Percentiles rank a stretch among this genome's conserved stretches.
These are phyloP conservation scores for Cosmorhoe ocellata DNA, from an alignment of 2,888 invertebrate genomes.

Conservation along the genomic window DNA sequence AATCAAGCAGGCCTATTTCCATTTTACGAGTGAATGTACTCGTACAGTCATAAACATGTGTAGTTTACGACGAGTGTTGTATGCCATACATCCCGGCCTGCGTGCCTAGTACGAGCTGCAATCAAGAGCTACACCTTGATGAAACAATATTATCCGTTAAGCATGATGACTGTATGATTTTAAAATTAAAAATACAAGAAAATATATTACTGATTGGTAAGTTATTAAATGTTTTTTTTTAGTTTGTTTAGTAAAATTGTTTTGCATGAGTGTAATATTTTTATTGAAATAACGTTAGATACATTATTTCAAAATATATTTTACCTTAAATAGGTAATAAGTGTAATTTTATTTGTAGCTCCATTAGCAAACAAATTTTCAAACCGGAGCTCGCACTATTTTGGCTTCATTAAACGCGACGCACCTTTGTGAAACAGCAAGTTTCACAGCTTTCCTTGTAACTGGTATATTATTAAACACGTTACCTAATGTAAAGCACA, in stretches of 20 bases:
- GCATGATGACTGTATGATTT: no score
- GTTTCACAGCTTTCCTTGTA: constrained; percentile 15
- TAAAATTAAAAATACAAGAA: no score
- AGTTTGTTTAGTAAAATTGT: no score
- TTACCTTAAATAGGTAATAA: no score
- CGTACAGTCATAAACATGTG: constrained; percentile 59
- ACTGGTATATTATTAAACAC: constrained; percentile 17
- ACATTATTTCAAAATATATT: no score
- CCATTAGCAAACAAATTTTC: no score
- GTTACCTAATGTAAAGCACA: constrained; percentile 16
- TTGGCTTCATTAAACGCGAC: constrained; percentile 26
- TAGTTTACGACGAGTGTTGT: constrained; percentile 54
- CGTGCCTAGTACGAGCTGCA: constrained; percentile 26
- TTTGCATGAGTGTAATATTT: no score
- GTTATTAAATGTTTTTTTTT: no score
- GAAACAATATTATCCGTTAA: no score
- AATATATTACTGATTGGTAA: no score
- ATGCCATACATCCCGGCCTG: constrained; percentile 30
- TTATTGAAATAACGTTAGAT: no score
- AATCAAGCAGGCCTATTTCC: constrained; percentile 58
- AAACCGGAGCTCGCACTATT: constrained; percentile 18
- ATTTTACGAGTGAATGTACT: constrained; percentile 63
- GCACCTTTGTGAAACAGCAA: constrained; percentile 19
- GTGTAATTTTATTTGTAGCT: no score
- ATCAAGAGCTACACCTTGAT: constrained; percentile 1